Evolutionary conservation across 2,113 vertebrate species (phyloP), one percentile per base, ranked within the genome.

Genomic region (Oncorhynchus gorbuscha): DNA sequence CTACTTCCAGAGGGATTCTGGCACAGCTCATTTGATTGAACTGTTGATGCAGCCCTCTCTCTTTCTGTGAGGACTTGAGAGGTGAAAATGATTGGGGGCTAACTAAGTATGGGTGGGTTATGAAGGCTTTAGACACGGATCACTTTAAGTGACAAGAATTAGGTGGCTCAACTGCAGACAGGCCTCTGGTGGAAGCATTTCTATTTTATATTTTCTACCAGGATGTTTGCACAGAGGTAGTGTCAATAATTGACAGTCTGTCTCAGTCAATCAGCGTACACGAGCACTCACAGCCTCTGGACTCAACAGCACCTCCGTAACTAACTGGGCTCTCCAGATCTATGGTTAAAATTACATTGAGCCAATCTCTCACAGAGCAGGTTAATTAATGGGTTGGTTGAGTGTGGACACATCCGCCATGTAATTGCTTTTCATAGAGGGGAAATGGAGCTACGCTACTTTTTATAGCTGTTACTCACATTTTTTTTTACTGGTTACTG

Each of bases 161-260:
- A 65, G 20, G 66, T 67, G 70, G 72, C 67, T 59, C 59, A 55
- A 73, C 22, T 30, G 51, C 28, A 28, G 72, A 68, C 72, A 65
- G 76, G 76, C 48, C 66, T 76, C 48, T 72, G 35, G 71, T 76
- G 49, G 49, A 62, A 64, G 64, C 24, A 69, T 73, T 59, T 78
- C 11, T 48, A 35, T 9, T 14, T 22, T 48, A 8, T 26, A 35
- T 48, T 72, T 26, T 72, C 69, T 51, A n/a, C 28, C n/a, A 4
- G 28, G 71, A 62, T 66, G 71, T 48, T 32, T 66, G 20, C 59
- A 67, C 24, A 32, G 39, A 72, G 48, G 77, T 77, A 74, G 81
- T 88, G 86, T 91, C 91, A 91, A 90, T 92, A 91, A 82, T 89
- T 92, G 91, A 88, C 90, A 89, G 70, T 71, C 83, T 76, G 74